Conservation (phyloP, 2,888 invertebrate species). For the Tinea trinotella region DNA sequence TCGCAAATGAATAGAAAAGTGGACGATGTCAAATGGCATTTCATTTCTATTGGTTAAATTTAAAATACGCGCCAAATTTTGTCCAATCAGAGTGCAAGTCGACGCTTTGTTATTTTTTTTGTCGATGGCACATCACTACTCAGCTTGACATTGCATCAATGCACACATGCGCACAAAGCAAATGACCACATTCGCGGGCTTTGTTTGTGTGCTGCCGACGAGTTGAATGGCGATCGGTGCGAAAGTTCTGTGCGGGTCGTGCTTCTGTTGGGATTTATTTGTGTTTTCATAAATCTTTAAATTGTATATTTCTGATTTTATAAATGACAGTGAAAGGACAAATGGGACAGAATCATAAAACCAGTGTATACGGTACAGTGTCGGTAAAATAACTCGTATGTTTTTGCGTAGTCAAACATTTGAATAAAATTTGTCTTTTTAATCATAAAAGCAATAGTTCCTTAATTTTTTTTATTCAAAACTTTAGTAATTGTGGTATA, state of each 20-base stretch:
- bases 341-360: slow-evolving; percentile 12
- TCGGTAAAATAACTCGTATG: slow-evolving; percentile 7
- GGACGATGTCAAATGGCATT: slow-evolving; percentile 45
- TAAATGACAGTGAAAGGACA: slow-evolving; percentile 13
- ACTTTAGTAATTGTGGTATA: neutral
- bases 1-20: slow-evolving; percentile 18
- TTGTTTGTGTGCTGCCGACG: slow-evolving; percentile 22
- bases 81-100: slow-evolving; percentile 41
- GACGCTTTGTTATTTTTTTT: slow-evolving; percentile 11
- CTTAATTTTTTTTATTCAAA: neutral
- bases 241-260: slow-evolving; percentile 19
- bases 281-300: neutral
- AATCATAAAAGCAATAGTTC: slow-evolving; percentile 22
- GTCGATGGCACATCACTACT: slow-evolving; percentile 33
- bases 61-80: slow-evolving; percentile 52
- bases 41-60: slow-evolving; percentile 51
- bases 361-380: slow-evolving; percentile 18
- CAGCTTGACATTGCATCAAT: slow-evolving; percentile 39
- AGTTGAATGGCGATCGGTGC: slow-evolving; percentile 24
- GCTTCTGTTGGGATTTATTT: neutral
- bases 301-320: slow-evolving; percentile 9
- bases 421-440: slow-evolving; percentile 22
- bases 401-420: slow-evolving; percentile 22
- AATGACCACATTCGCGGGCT: slow-evolving; percentile 24
- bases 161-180: slow-evolving; percentile 42